Evolutionary conservation across 1,140 invertebrate genomes (phyloP), one percentile per base, ranked within the genome.

Genomic region (Nymphalis io): DNA sequence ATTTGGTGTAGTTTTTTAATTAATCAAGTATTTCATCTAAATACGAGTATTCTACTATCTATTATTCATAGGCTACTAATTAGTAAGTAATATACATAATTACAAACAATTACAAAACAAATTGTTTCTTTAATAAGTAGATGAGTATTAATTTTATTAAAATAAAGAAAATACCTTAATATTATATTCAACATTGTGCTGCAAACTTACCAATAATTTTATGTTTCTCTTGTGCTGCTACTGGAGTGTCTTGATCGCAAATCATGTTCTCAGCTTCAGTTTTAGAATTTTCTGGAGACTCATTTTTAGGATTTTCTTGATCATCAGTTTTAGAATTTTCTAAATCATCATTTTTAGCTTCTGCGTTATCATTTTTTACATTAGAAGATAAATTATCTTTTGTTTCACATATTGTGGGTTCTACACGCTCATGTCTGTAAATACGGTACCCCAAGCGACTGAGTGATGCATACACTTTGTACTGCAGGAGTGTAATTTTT

Each of bases 381-480:
- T 62, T 39, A 18, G 27, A 40, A 60, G 20, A 46, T 33, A 53
- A 48, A 48, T 53, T 48, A 23, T 55, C 12, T 23, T 39, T 40
- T 12, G 12, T 51, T 51, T 46, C 21, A 70, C 27, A 33, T 33
- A 53, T 18, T 39, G 5, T 53, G 15, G 40, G 21, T 40, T 70
- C 60, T 23, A n/a, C 23, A 23, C 20, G 38, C 8, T 70, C 72
- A 70, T 91, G 83, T 78, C 83, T 84, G 61, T 86, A 83, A 11
- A 92, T 76, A 80, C 83, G 87, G 59, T 94, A 95, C 1, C 94
- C 94, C 48, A 92, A 78, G 74, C 92, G 92, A 58, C 92, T 89
- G n/a, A 95, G 84, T 55, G 94, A 93, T 62, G 93, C 92, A 83
- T 93, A 95, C 3, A 94, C 94, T 87, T 93, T 93, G 72, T 94